phyloP scores from a whole-genome alignment of 1,140 invertebrate genomes.

The Caenorhabditis briggsae region DNA sequence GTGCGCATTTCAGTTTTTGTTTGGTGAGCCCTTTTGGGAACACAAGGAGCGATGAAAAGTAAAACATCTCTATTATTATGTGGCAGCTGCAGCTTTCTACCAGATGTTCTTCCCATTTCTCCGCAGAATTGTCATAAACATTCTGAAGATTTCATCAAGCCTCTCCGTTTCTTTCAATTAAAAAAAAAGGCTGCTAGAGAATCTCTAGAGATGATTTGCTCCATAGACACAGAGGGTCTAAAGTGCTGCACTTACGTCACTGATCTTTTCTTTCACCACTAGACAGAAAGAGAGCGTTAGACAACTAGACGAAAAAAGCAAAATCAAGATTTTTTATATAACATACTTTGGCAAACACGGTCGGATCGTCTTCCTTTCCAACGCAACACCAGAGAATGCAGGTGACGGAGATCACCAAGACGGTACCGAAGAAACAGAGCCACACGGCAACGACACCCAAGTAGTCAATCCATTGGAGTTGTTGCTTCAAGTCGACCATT shows the following conservation, averaged over 20 bases:
- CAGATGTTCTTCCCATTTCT: background rate
- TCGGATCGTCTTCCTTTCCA: conserved; percentile 71
- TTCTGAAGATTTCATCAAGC: background rate
- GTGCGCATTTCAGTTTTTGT: too few species aligned
- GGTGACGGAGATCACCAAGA: conserved; percentile 76
- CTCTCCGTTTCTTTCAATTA: background rate
- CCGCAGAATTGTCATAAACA: background rate
- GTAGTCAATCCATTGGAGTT: conserved; percentile 74
- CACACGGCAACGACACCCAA: conserved; percentile 75
- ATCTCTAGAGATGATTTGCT: background rate
- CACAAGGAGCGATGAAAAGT: background rate
- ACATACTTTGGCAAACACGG: conserved; percentile 75
- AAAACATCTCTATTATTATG: too few species aligned
- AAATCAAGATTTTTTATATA: conserved; percentile 50
- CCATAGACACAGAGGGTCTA: background rate
- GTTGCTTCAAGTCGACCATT: conserved; percentile 71
- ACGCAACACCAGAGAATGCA: conserved; percentile 77
- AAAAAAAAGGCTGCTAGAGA: background rate
- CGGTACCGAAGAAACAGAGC: conserved; percentile 74
- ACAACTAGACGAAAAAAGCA: background rate
- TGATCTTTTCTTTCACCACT: conserved; percentile 54
- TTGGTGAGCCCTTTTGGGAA: background rate
- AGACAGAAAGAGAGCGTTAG: background rate
- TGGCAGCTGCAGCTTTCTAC: too few species aligned
- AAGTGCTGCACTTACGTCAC: conserved; percentile 10